A percentile compares a stretch with the other conserved stretches of the same genome.
Conservation (phyloP, 2,888 invertebrate genomes). For the Papilio demoleus region DNA sequence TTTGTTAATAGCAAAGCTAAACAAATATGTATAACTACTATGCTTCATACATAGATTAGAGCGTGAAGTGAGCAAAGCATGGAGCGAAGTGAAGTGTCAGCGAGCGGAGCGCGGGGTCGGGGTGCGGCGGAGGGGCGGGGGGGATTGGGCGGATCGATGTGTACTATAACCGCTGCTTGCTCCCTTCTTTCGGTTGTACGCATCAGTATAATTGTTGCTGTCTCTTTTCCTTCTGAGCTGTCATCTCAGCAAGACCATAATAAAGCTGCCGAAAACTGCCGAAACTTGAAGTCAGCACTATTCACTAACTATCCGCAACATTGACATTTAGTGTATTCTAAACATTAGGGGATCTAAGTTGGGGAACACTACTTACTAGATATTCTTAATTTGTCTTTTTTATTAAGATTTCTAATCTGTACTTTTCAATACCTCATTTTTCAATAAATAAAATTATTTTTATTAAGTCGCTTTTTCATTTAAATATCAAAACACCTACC, state of each 20-base stretch:
- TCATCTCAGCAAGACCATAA: background rate
- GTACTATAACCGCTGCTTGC: conserved; percentile 50
- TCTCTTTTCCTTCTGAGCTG: conserved; percentile 28
- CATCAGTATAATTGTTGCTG: conserved; percentile 32
- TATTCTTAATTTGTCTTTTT: too few relatives aligned
- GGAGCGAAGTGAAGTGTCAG: conserved; percentile 69
- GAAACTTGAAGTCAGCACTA: background rate
- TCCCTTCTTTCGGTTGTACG: conserved; percentile 54
- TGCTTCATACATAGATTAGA: conserved; percentile 72
- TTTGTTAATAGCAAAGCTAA: conserved; percentile 71
- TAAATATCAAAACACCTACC: too few relatives aligned
- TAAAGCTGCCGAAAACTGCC: background rate
- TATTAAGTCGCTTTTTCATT: too few relatives aligned
- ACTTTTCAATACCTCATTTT: too few relatives aligned
- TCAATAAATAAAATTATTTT: too few relatives aligned
- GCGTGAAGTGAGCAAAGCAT: conserved; percentile 72
- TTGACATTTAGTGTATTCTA: background rate
- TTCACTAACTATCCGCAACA: background rate
- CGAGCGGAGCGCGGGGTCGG: conserved; percentile 46
- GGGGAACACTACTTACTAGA: too few relatives aligned
- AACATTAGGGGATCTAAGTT: too few relatives aligned
- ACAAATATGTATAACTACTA: conserved; percentile 77
- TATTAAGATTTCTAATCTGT: too few relatives aligned
- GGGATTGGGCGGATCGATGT: conserved; percentile 68
- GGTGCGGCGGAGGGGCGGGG: background rate